A percentile compares a stretch with the other conserved stretches of the same genome.
These are phyloP conservation scores for Halcyon senegalensis DNA, from an alignment of 2,113 vertebrate species.

Conservation along the genomic window DNA sequence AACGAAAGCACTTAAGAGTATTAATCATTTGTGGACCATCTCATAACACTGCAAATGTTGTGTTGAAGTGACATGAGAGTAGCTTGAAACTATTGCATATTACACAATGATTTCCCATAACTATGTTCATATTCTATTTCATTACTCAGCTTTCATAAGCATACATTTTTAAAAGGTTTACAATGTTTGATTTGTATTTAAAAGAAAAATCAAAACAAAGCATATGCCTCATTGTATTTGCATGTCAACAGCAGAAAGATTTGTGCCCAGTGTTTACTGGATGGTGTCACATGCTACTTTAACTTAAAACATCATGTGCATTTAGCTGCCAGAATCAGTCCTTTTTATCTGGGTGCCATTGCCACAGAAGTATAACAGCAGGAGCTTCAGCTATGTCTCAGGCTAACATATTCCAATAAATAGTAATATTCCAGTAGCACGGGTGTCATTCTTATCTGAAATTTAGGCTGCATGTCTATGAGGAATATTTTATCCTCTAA, in stretches of 20 bases:
- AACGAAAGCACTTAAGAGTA: constrained; percentile 66
- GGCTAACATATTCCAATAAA: not conserved
- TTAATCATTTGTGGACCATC: constrained; percentile 66
- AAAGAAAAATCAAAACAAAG: constrained; percentile 56
- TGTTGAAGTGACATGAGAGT: constrained; percentile 22
- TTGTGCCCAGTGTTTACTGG: constrained; percentile 52
- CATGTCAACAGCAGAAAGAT: constrained; percentile 43
- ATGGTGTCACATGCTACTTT: constrained; percentile 36
- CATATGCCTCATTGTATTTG: constrained; percentile 53
- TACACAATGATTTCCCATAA: constrained; percentile 50
- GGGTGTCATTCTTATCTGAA: not conserved
- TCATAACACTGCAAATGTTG: constrained; percentile 57
- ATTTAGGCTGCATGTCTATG: not conserved
- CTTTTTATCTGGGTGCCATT: constrained; percentile 39
- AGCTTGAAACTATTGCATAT: constrained; percentile 50
- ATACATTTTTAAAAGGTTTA: constrained; percentile 47
- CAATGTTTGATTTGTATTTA: constrained; percentile 47
- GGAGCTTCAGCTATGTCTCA: not conserved
- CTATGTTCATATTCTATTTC: constrained; percentile 38
- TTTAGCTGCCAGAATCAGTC: constrained; percentile 50
- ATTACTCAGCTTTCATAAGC: constrained; percentile 39
- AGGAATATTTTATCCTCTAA: not conserved
- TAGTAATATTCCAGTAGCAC: not conserved
- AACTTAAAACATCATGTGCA: constrained; percentile 21
- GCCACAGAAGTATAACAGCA: constrained; percentile 21